phyloP scores from a whole-genome alignment of 2,888 invertebrate genomes.

The Carabus problematicus region DNA sequence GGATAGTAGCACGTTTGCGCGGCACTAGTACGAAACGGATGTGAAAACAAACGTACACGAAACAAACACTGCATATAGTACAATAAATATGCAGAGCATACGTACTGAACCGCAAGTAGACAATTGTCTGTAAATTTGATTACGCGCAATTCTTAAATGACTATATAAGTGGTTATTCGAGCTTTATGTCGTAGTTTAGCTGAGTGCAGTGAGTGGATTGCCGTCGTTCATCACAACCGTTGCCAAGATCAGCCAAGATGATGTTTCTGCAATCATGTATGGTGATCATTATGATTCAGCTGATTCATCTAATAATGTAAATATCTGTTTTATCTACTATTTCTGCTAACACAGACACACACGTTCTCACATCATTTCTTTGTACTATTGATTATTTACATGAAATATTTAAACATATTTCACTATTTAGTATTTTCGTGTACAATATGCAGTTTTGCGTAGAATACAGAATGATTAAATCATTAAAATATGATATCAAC shows the following conservation, averaged over 20 bases:
- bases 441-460: too few species aligned
- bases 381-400: constrained; percentile 1
- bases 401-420: too few species aligned
- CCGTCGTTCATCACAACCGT: constrained; percentile 21
- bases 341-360: too few species aligned
- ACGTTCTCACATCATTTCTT: constrained; percentile 5
- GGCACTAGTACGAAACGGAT: constrained; percentile 20
- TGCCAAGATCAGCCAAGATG: constrained; percentile 20
- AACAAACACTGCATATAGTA: too few species aligned
- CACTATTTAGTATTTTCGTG: too few species aligned
- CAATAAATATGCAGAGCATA: too few species aligned
- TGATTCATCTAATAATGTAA: constrained; percentile 35
- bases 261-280: constrained; percentile 25
- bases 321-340: not conserved
- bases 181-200: not conserved
- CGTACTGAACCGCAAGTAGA: too few species aligned
- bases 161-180: not conserved
- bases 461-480: too few species aligned
- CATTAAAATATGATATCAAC: too few species aligned
- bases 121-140: constrained; percentile 22
- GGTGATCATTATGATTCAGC: constrained; percentile 12
- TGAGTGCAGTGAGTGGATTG: not conserved
- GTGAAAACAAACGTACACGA: not conserved
- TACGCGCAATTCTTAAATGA: constrained; percentile 32
- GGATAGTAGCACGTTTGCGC: constrained; percentile 34